These are phyloP conservation scores for Exocentrus adspersus DNA, from an alignment of 2,888 invertebrate species.

Conservation along the genomic window DNA sequence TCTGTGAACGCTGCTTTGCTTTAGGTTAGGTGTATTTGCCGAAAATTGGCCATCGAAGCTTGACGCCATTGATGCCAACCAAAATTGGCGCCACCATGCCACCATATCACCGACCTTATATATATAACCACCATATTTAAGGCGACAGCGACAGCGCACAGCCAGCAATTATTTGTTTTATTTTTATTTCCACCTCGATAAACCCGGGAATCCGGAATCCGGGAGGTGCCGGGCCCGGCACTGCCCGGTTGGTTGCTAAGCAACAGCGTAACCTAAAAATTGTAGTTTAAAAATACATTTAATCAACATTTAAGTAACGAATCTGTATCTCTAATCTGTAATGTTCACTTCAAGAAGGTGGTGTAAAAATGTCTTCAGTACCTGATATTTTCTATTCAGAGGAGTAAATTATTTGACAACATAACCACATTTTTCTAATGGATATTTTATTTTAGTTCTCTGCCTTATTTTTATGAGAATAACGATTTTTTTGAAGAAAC, in stretches of 20 bases:
- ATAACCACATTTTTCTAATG: background rate
- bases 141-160: too few species aligned
- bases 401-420: slow-evolving; percentile 18
- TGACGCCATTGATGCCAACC: too few species aligned
- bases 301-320: slow-evolving; percentile 20
- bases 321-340: slow-evolving; percentile 3
- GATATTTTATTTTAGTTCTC: slow-evolving; percentile 32
- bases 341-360: background rate
- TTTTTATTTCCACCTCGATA: background rate
- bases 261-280: slow-evolving; percentile 24
- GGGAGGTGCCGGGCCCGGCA: background rate
- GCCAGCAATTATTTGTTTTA: too few species aligned
- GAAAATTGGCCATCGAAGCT: too few species aligned
- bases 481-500: slow-evolving; percentile 39
- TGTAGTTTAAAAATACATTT: slow-evolving; percentile 6
- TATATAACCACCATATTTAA: too few species aligned
- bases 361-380: slow-evolving; percentile 7
- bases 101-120: too few species aligned
- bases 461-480: slow-evolving; percentile 33
- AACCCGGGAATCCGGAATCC: background rate
- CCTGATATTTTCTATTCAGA: slow-evolving; percentile 25
- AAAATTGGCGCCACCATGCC: too few species aligned
- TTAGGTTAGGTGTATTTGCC: too few species aligned
- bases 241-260: slow-evolving; percentile 24
- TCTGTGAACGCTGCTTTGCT: too few species aligned